These are phyloP conservation scores for Pelmatolapia mariae DNA, from an alignment of 2,113 vertebrate species.

Conservation along the genomic window DNA sequence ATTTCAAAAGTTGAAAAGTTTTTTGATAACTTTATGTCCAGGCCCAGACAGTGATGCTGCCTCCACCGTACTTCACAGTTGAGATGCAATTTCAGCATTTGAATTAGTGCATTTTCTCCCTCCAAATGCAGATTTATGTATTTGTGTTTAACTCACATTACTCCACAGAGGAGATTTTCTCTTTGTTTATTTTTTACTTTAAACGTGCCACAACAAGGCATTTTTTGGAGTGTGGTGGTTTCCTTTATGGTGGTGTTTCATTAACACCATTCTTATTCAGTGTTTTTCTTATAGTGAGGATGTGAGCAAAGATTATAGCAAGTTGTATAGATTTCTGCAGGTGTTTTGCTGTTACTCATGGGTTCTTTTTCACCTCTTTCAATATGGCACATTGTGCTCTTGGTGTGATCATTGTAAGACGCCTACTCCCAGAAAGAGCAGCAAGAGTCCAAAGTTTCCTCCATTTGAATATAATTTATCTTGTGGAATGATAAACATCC, in stretches of 20 bases:
- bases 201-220: not conserved
- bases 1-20: too few species aligned
- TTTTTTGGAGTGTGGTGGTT: not conserved
- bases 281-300: not conserved
- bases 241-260: not conserved
- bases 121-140: not conserved
- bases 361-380: not conserved
- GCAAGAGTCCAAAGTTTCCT: not conserved
- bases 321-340: not conserved
- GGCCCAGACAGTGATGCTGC: too few species aligned
- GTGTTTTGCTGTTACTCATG: not conserved
- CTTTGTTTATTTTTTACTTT: not conserved
- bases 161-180: not conserved
- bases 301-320: not conserved
- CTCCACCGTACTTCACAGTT: not conserved
- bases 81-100: not conserved
- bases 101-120: not conserved
- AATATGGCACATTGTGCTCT: not conserved
- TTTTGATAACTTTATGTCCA: not conserved
- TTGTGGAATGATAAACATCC: not conserved
- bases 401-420: not conserved
- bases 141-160: not conserved
- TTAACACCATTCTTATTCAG: not conserved
- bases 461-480: not conserved
- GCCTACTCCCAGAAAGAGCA: not conserved